These are phyloP conservation scores for Phaethornis superciliosus DNA, from an alignment of 2,113 vertebrate species.

Conservation along the genomic window DNA sequence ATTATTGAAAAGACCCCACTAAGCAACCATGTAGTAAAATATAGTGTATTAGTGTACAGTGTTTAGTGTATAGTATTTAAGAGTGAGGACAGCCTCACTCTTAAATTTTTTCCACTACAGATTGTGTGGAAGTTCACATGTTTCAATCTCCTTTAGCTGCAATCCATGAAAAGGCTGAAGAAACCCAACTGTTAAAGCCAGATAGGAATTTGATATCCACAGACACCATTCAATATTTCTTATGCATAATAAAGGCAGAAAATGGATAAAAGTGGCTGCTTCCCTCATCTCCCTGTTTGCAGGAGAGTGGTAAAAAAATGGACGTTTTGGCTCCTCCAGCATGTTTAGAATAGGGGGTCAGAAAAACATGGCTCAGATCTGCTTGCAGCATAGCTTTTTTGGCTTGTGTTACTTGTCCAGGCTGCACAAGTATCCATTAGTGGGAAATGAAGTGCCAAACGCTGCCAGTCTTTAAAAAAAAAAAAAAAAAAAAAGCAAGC, in stretches of 20 bases:
- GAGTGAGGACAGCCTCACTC: neutral
- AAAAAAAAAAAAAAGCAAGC: neutral
- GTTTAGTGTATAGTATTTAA: too few relatives aligned
- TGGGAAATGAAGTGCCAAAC: neutral
- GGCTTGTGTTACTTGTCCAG: neutral
- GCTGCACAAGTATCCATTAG: slow-evolving; percentile 34
- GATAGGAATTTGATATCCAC: neutral
- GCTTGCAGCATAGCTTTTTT: neutral
- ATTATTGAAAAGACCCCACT: neutral
- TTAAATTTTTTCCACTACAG: neutral
- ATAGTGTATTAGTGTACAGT: too few relatives aligned
- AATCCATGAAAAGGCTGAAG: neutral
- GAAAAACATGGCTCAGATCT: slow-evolving; percentile 5
- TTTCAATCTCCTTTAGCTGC: neutral
- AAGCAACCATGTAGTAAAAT: neutral
- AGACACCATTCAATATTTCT: neutral
- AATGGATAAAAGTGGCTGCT: neutral
- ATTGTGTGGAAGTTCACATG: neutral
- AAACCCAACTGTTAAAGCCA: neutral
- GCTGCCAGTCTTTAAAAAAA: neutral
- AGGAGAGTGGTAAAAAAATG: neutral
- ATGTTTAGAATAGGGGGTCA: neutral
- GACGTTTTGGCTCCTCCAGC: neutral
- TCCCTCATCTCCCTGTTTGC: neutral
- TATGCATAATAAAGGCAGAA: neutral